Conservation (phyloP, 2,888 invertebrate genomes). For the Margaritifera margaritifera region DNA sequence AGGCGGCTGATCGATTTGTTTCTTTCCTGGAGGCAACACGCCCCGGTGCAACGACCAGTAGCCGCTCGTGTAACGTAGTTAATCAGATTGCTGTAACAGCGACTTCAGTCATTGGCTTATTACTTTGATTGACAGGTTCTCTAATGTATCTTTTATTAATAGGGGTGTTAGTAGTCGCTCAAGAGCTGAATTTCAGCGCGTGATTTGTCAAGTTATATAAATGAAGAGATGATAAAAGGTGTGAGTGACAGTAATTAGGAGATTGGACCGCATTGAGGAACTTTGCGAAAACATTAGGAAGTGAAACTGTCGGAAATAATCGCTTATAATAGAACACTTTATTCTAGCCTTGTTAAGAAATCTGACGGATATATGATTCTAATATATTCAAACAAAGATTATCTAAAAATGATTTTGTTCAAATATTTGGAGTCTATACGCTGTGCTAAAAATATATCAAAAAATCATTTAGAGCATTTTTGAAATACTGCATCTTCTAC, state of each 20-base stretch:
- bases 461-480: slow-evolving; percentile 3
- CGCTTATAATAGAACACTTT: no score
- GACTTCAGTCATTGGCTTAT: slow-evolving; percentile 39
- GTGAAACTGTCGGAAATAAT: no score
- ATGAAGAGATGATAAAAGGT: slow-evolving; percentile 3
- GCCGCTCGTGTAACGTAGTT: slow-evolving; percentile 26
- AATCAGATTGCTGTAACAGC: slow-evolving; percentile 41
- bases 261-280: no score
- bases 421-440: no score
- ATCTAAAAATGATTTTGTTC: no score
- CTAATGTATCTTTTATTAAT: slow-evolving; percentile 8
- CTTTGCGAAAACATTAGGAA: no score
- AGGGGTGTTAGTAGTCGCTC: slow-evolving; percentile 23
- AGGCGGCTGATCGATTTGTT: no score
- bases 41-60: slow-evolving; percentile 13
- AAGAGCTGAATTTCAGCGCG: slow-evolving; percentile 15
- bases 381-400: no score
- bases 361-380: no score
- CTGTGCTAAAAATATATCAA: neutral
- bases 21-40: neutral
- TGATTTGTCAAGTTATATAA: slow-evolving; percentile 25
- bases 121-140: slow-evolving; percentile 31
- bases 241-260: neutral
- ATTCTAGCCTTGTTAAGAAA: no score
- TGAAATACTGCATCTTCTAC: neutral